Conservation (phyloP, 1,140 invertebrate genomes). For the Trinorchestia longiramus region DNA sequence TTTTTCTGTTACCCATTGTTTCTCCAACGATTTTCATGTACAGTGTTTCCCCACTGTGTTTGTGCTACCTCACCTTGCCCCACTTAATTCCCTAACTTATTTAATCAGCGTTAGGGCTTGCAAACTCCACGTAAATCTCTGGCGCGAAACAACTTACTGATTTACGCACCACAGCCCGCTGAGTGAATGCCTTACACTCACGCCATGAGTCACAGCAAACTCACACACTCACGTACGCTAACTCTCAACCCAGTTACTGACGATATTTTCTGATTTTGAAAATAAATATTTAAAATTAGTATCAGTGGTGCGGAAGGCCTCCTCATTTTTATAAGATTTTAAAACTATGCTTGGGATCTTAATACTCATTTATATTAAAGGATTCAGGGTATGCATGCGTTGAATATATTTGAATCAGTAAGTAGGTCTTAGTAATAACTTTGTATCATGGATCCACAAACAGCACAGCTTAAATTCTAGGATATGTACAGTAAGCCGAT, state of each 20-base stretch:
- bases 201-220: background rate
- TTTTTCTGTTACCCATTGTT: too few relatives aligned
- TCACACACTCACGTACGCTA: too few relatives aligned
- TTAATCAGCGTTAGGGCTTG: background rate
- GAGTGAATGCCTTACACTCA: background rate
- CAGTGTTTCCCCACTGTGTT: background rate
- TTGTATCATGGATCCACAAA: background rate
- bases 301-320: background rate
- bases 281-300: too few relatives aligned
- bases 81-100: background rate
- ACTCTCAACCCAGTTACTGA: too few relatives aligned
- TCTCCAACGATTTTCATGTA: background rate
- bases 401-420: background rate
- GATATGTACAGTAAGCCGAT: background rate
- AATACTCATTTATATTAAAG: too few relatives aligned
- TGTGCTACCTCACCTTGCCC: background rate
- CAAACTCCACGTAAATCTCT: background rate
- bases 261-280: too few relatives aligned
- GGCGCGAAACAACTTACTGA: background rate
- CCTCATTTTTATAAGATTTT: background rate
- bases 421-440: background rate
- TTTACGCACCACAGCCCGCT: background rate
- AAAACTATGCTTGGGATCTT: background rate
- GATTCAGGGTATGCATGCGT: too few relatives aligned
- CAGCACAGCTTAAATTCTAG: background rate